Percentiles rank a stretch among this genome's conserved stretches.
Evolutionary conservation across 2,888 invertebrate genomes (phyloP).

Genomic region (Cryptocephalus primarius): DNA sequence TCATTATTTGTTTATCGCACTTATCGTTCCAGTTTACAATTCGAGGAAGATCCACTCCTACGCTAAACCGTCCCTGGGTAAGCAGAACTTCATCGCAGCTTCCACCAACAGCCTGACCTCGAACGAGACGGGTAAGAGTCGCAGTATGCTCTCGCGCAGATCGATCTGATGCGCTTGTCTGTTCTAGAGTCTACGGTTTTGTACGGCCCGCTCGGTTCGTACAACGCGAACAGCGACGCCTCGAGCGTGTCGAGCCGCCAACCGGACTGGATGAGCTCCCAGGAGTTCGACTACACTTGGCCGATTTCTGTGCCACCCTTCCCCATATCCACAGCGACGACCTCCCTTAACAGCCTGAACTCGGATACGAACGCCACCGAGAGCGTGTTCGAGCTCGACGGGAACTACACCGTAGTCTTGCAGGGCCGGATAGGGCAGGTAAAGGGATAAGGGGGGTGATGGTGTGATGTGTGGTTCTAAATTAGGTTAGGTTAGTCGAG

Average conservation of each 20-base stretch:
- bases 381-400: constrained; percentile 45
- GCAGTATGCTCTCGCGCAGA: too few relatives aligned
- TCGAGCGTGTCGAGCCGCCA: too few relatives aligned
- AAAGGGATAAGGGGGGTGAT: constrained; percentile 1
- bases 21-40: constrained; percentile 43
- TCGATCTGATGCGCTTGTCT: too few relatives aligned
- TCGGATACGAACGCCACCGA: constrained; percentile 32
- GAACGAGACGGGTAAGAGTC: constrained; percentile 22
- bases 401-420: constrained; percentile 48
- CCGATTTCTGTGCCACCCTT: constrained; percentile 31
- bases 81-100: constrained; percentile 9
- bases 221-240: too few relatives aligned
- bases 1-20: not conserved
- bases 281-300: constrained; percentile 23
- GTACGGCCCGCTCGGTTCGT: too few relatives aligned
- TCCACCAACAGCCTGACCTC: constrained; percentile 31
- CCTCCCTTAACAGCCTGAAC: constrained; percentile 35
- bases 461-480: too few relatives aligned
- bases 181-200: too few relatives aligned
- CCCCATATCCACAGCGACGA: constrained; percentile 30
- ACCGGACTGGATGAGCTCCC: too few relatives aligned
- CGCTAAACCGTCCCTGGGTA: constrained; percentile 30
- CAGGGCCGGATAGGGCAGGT: constrained; percentile 52
- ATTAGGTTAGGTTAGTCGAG: too few relatives aligned
- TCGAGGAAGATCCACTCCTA: constrained; percentile 50